Base-by-base conservation (phyloP, 1,140 invertebrate genomes). In the Telenomus remus region DNA sequence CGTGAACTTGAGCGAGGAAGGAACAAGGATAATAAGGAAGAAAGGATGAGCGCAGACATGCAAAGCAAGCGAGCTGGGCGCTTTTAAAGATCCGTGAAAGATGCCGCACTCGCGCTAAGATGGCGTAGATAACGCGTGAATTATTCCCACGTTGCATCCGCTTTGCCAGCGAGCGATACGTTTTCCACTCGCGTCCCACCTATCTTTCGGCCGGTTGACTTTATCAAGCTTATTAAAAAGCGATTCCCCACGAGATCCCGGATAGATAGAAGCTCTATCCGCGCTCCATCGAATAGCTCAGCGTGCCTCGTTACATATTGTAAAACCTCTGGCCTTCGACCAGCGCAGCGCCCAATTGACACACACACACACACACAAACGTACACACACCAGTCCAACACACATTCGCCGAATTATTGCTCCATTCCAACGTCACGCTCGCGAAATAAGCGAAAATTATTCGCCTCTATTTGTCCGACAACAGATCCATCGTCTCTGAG, bases 211-310 rank as follows among this genome's bases (percentile, higher is more conserved):
- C 79, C 79, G 73, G 79, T 84, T 84, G 84, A 85, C 84, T 86
- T 86, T 88, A 86, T 87, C 85, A 87, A 86, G 81, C 85, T 87
- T 85, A 85, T 87, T 86, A 85, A 86, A 86, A 87, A 84, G 79
- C 85, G 84, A 86, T 86, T 85, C 82, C 74, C 68, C 66, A 19
- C 15, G 76, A 85, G 84, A 86, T 86, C 79, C 80, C 79, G 75
- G 80, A 80, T 79, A 84, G 85, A 86, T 86, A 84, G 59, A 77
- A 76, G 72, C 76, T 80, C 78, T 85, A 84, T 82, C 82, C 83
- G 53, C 66, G 72, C 68, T 71, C 82, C 79, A 85, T 85, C 84
- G 80, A 82, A 82, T 86, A 84, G 80, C 79, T 73, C 37, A 27
- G 63, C 64, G 70, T 56, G 11, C 70, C 74, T 79, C 74, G 70